phyloP scores from a whole-genome alignment of 35 echinoderm and acorn worm genomes.

The Ptychodera flava region DNA sequence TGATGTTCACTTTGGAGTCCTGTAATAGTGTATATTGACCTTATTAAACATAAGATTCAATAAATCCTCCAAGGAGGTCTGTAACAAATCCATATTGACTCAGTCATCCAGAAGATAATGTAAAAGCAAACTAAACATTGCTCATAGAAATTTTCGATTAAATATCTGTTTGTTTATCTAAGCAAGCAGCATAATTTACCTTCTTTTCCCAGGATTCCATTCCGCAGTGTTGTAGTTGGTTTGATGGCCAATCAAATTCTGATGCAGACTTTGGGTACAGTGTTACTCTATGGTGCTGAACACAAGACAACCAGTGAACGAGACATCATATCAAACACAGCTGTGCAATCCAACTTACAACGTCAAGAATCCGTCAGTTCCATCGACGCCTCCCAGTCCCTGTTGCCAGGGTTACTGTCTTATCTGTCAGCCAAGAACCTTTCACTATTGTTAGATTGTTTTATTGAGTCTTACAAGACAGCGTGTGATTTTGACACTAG shows the following conservation, averaged over 20 bases:
- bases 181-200: no score
- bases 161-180: no score
- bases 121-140: no score
- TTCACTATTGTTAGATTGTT: conserved; percentile 84
- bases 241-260: conserved; percentile 87
- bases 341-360: conserved; percentile 37
- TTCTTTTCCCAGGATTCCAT: conserved; percentile 64
- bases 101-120: no score
- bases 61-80: no score
- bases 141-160: no score
- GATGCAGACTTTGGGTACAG: conserved; percentile 89
- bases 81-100: no score
- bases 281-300: conserved; percentile 82
- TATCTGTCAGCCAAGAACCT: conserved; percentile 94
- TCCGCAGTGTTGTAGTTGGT: conserved; percentile 84
- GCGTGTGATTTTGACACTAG: conserved; percentile 89
- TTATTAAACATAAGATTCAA: no score
- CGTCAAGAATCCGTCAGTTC: conserved; percentile 32
- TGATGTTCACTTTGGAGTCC: no score
- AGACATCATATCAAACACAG: conserved; percentile 46
- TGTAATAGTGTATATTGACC: no score
- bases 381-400: conserved; percentile 7
- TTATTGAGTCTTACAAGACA: conserved; percentile 93
- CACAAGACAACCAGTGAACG: conserved; percentile 60
- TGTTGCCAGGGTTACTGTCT: conserved; percentile 76